phyloP scores from a whole-genome alignment of 2,888 invertebrate species.

The Chesias legatella region DNA sequence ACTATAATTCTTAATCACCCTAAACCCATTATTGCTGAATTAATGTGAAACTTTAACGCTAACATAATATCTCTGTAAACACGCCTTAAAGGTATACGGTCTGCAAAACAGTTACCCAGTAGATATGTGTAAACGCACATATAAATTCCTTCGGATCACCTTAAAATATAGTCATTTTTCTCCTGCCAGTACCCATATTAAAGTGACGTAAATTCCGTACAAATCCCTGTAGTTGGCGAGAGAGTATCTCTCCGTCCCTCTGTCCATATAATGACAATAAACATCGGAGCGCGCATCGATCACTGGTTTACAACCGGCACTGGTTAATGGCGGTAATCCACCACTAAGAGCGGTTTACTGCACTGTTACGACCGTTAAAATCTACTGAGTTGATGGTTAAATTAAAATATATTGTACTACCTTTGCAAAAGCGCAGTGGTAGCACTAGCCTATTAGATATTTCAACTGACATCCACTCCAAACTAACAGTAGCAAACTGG shows the following conservation, averaged over 20 bases:
- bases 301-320: slow-evolving; percentile 66
- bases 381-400: slow-evolving; percentile 34
- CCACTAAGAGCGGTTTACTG: slow-evolving; percentile 65
- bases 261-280: slow-evolving; percentile 53
- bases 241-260: slow-evolving; percentile 23
- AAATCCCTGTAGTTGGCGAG: slow-evolving; percentile 9
- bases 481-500: no score
- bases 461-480: no score
- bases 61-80: no score
- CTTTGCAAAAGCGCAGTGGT: slow-evolving; percentile 5
- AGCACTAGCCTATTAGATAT: background rate
- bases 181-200: slow-evolving; percentile 9
- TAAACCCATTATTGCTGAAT: no score
- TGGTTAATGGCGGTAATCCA: slow-evolving; percentile 74
- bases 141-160: no score
- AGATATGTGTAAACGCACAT: slow-evolving; percentile 2
- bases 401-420: slow-evolving; percentile 27
- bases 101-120: no score
- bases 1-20: no score
- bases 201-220: slow-evolving; percentile 18
- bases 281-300: slow-evolving; percentile 63
- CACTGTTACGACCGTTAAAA: slow-evolving; percentile 56
- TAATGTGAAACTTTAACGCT: no score
- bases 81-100: no score
- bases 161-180: no score